Percentiles rank a stretch among this genome's conserved stretches.
These are phyloP conservation scores for Petrocephalus zakoni DNA, from an alignment of 2,113 vertebrate genomes.

Conservation along the genomic window DNA sequence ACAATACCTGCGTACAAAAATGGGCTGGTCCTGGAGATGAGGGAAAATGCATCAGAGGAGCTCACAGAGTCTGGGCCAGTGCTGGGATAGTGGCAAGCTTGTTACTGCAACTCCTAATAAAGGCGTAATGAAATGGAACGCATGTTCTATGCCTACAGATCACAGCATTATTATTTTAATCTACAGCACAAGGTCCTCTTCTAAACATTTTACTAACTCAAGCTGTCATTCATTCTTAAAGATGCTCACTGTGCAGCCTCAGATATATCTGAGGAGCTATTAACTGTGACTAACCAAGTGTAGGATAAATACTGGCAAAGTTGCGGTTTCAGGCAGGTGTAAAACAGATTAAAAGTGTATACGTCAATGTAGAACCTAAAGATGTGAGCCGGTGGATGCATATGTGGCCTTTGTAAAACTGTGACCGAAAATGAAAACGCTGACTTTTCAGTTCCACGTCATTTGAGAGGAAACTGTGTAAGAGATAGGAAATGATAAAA, in stretches of 20 bases:
- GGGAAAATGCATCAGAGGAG: slow-evolving; percentile 31
- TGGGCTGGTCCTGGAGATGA: slow-evolving; percentile 52
- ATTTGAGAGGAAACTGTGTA: neutral
- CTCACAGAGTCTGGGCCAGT: neutral
- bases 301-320: too few species aligned
- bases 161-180: neutral
- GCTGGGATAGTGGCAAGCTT: neutral
- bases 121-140: neutral
- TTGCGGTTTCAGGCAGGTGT: too few species aligned
- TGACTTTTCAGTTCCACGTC: neutral
- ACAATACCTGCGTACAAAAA: slow-evolving; percentile 51
- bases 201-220: neutral
- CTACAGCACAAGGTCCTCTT: neutral
- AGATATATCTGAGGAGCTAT: too few species aligned
- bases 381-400: too few species aligned
- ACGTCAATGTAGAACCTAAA: too few species aligned
- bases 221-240: neutral
- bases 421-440: neutral
- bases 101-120: neutral
- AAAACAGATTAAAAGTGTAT: too few species aligned
- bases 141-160: neutral
- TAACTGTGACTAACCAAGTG: too few species aligned
- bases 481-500: neutral
- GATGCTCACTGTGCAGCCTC: too few species aligned
- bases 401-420: neutral